Evolutionary conservation across 2,888 invertebrate genomes (phyloP).

Genomic region (Chrysolina oricalcia): DNA sequence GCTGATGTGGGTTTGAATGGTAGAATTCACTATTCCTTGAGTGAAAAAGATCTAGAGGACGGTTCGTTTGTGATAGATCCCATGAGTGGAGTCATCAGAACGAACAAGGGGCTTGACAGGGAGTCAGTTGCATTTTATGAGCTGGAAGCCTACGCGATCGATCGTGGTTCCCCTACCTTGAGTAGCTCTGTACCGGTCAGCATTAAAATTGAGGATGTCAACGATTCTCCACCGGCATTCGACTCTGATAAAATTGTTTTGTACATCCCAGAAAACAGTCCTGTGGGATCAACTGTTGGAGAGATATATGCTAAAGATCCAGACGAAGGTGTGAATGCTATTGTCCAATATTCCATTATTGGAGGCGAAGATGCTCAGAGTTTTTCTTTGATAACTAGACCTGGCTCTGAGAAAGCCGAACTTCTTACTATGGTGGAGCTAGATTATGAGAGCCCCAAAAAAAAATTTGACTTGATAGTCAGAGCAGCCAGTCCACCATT

Average conservation of each 20-base stretch:
- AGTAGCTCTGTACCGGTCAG: constrained; percentile 79
- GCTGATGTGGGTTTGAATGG: constrained; percentile 92
- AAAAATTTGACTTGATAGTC: constrained; percentile 90
- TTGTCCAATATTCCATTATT: constrained; percentile 95
- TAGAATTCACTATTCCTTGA: constrained; percentile 85
- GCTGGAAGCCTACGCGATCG: constrained; percentile 90
- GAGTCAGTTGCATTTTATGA: constrained; percentile 91
- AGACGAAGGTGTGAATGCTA: constrained; percentile 92
- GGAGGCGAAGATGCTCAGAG: constrained; percentile 93
- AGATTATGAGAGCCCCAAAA: constrained; percentile 96
- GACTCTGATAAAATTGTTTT: constrained; percentile 90
- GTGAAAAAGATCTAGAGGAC: constrained; percentile 84
- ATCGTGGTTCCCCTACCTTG: constrained; percentile 81
- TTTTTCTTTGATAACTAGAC: constrained; percentile 86
- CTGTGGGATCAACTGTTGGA: constrained; percentile 94
- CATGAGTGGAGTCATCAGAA: constrained; percentile 92
- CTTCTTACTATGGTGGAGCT: constrained; percentile 91
- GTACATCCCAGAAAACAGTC: constrained; percentile 96
- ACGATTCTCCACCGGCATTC: constrained; percentile 93
- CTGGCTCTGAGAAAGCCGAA: constrained; percentile 90
- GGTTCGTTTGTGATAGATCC: constrained; percentile 95
- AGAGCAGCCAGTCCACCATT: constrained; percentile 93
- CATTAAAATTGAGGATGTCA: constrained; percentile 89
- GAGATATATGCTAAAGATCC: constrained; percentile 93
- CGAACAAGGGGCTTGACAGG: constrained; percentile 91